Evolutionary conservation across 1,140 invertebrate species (phyloP).

Genomic region (Yoshiicerus persimilis): DNA sequence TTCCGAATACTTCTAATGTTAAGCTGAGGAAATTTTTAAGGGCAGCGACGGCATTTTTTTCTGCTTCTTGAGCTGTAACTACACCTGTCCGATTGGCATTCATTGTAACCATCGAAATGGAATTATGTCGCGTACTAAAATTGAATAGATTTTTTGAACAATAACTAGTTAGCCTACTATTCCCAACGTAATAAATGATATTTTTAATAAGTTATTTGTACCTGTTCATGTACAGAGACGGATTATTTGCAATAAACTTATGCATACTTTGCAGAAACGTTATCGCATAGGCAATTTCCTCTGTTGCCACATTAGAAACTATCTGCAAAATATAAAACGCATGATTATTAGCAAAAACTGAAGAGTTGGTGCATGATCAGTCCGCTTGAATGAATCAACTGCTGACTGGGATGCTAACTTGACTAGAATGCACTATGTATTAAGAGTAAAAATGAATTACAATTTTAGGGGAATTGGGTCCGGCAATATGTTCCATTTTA

Average conservation of each 20-base stretch:
- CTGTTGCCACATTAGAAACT: constrained; percentile 37
- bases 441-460: constrained; percentile 39
- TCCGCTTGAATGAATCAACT: no score
- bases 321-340: constrained; percentile 27
- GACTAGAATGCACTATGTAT: no score
- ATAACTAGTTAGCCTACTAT: no score
- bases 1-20: constrained; percentile 82
- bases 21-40: constrained; percentile 76
- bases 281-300: constrained; percentile 44
- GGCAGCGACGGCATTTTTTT: constrained; percentile 74
- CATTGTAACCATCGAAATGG: constrained; percentile 17
- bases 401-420: no score
- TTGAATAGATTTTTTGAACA: background rate
- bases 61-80: constrained; percentile 29
- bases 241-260: constrained; percentile 42
- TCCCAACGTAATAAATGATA: no score
- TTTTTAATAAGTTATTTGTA: background rate
- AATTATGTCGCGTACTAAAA: constrained; percentile 3
- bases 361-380: no score
- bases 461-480: constrained; percentile 33
- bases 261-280: constrained; percentile 41
- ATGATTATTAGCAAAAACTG: constrained; percentile 17
- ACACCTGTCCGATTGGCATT: background rate
- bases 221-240: constrained; percentile 40
- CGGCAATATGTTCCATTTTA: constrained; percentile 27